These are phyloP conservation scores for Dryobates pubescens DNA, from an alignment of 2,797 vertebrate genomes.

Conservation along the genomic window DNA sequence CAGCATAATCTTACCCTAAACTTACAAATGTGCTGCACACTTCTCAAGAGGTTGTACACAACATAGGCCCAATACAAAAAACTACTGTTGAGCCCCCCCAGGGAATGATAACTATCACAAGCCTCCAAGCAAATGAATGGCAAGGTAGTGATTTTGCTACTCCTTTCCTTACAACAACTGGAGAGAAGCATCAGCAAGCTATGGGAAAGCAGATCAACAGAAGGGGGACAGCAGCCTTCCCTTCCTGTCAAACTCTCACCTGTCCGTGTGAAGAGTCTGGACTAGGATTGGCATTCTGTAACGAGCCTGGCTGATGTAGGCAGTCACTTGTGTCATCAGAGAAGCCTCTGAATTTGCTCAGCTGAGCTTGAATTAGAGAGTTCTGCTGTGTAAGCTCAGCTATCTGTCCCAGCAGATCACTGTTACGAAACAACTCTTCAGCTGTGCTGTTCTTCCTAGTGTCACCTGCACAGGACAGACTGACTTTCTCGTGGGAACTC, in stretches of 20 bases:
- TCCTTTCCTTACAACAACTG: background rate
- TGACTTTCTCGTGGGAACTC: background rate
- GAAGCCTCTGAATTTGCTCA: slow-evolving; percentile 67
- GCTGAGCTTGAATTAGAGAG: slow-evolving; percentile 81
- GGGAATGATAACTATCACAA: background rate
- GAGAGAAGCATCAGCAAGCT: background rate
- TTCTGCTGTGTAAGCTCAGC: slow-evolving; percentile 84
- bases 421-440: slow-evolving; percentile 27
- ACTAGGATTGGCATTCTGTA: background rate
- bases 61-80: background rate
- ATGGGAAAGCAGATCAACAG: background rate
- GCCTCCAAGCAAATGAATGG: background rate
- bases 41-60: background rate
- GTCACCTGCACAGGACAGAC: background rate
- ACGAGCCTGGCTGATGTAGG: background rate
- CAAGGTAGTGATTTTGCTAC: background rate
- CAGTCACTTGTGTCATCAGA: slow-evolving; percentile 53
- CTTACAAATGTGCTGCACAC: background rate
- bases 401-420: slow-evolving; percentile 81
- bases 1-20: background rate
- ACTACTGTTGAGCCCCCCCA: background rate
- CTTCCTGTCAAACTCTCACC: slow-evolving; percentile 46
- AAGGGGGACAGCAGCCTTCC: background rate
- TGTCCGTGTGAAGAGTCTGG: slow-evolving; percentile 17
- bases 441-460: background rate